Conservation (phyloP, 2,888 invertebrate genomes). For the Dioctria linearis region DNA sequence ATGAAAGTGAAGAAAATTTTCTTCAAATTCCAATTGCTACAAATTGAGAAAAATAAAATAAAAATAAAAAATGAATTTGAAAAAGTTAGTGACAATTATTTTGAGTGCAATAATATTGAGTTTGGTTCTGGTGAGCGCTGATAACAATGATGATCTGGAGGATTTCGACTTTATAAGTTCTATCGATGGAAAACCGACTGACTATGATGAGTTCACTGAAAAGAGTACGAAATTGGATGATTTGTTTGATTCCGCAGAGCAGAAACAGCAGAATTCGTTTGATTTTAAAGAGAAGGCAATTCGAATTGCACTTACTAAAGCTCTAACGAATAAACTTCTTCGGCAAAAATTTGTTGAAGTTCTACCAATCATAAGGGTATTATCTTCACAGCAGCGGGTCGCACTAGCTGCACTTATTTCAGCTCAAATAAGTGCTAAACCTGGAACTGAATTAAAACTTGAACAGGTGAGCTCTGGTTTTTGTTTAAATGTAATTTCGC, state of each 20-base stretch:
- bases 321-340: constrained; percentile 75
- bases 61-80: constrained; percentile 62
- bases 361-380: constrained; percentile 77
- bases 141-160: constrained; percentile 63
- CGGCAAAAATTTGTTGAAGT: constrained; percentile 76
- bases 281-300: constrained; percentile 72
- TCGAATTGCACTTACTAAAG: constrained; percentile 74
- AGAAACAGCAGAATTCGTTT: constrained; percentile 63
- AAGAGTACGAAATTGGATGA: not conserved
- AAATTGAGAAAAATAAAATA: not conserved
- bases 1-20: constrained; percentile 37
- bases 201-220: constrained; percentile 60
- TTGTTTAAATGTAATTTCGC: not conserved
- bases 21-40: not conserved
- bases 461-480: constrained; percentile 72
- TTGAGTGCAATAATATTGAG: constrained; percentile 64
- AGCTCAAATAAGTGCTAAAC: constrained; percentile 75
- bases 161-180: constrained; percentile 66
- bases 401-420: constrained; percentile 77
- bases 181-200: constrained; percentile 68
- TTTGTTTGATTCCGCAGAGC: constrained; percentile 55
- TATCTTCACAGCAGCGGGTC: constrained; percentile 76
- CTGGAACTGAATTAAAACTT: constrained; percentile 72
- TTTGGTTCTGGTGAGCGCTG: constrained; percentile 62
- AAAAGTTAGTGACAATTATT: constrained; percentile 34